These are phyloP conservation scores for Sitta carolinensis DNA, from an alignment of 2,797 vertebrate genomes.

Conservation along the genomic window DNA sequence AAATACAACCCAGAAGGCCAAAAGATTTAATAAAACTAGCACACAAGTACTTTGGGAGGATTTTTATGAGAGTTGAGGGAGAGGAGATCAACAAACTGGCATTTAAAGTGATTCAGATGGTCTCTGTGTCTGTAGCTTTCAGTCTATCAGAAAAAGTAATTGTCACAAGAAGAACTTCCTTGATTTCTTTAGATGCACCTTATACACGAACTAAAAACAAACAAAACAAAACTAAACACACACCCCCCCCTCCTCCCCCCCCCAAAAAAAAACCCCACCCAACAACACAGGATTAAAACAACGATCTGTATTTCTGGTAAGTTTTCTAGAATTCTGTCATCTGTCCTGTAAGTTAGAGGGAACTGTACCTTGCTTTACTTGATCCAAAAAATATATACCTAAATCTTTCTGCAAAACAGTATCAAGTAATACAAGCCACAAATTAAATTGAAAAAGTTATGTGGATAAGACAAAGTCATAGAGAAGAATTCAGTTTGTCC, in stretches of 20 bases:
- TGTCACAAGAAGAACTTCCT: background rate
- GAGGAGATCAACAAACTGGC: background rate
- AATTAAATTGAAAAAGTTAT: background rate
- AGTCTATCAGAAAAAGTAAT: background rate
- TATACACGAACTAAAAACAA: background rate
- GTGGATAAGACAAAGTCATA: background rate
- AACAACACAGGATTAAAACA: background rate
- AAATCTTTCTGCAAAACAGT: background rate
- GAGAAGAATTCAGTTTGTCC: background rate
- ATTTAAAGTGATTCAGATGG: constrained; percentile 20
- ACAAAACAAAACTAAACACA: too few species aligned
- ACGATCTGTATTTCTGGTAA: background rate
- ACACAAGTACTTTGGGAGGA: background rate
- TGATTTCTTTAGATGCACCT: background rate
- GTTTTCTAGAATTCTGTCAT: background rate
- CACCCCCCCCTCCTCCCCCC: too few species aligned
- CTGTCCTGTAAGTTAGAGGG: background rate
- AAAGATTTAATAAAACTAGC: constrained; percentile 1
- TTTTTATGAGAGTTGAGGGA: constrained; percentile 9
- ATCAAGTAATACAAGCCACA: background rate
- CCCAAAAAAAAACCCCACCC: too few species aligned
- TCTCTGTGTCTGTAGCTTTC: background rate
- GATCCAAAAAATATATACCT: background rate
- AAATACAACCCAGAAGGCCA: background rate
- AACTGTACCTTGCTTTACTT: background rate